Conservation (phyloP, 2,113 vertebrate species). For the Rattus rattus region DNA sequence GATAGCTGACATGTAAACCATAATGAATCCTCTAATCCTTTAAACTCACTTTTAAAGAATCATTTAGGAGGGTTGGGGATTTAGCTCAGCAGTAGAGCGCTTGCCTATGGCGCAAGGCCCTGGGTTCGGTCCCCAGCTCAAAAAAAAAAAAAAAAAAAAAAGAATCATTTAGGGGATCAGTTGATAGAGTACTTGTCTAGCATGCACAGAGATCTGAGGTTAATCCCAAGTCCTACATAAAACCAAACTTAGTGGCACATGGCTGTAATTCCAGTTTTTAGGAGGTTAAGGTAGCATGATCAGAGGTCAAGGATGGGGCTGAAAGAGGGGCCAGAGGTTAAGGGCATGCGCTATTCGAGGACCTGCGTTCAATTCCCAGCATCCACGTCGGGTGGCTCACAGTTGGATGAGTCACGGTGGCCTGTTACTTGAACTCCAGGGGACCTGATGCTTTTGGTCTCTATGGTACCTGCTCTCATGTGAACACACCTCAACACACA, state of each 20-base stretch:
- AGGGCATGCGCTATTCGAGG: background rate
- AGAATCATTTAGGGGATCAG: constrained; percentile 17
- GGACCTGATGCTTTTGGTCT: background rate
- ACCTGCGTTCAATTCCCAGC: background rate
- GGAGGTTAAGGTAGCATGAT: background rate
- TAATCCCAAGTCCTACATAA: background rate
- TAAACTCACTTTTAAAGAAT: constrained; percentile 34
- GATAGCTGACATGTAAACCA: background rate
- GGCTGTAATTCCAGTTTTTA: background rate
- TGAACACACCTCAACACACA: background rate
- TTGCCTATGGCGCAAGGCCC: too few relatives aligned
- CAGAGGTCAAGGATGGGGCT: background rate
- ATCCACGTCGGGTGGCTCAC: background rate
- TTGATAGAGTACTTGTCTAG: background rate
- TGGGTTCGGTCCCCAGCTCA: too few relatives aligned
- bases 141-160: too few relatives aligned
- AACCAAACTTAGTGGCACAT: background rate
- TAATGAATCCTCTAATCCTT: background rate
- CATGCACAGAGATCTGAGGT: background rate
- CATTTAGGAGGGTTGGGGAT: too few relatives aligned
- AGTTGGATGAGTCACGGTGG: background rate
- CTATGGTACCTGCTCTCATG: background rate
- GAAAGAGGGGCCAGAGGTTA: background rate
- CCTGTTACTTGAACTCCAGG: background rate
- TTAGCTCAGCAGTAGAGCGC: too few relatives aligned